Evolutionary conservation across 2,113 vertebrate genomes (phyloP), one percentile per base, ranked within the genome.

Genomic region (zebrafish (Danio rerio)): DNA sequence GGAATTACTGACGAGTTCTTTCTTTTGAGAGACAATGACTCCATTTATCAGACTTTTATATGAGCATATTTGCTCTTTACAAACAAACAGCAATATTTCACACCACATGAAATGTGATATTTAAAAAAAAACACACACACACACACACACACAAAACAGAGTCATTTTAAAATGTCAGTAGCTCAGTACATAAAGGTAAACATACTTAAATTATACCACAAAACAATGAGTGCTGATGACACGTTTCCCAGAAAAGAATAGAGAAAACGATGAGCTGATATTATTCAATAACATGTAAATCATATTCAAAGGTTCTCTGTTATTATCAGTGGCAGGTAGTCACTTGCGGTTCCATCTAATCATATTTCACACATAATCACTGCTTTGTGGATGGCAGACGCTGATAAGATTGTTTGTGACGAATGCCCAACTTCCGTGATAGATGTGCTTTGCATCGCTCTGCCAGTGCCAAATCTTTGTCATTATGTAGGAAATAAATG

Each of bases 401-500:
- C 13, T 66, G 76, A 78, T 76, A 62, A 50, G 59, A 63, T 78
- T 53, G 47, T 65, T 65, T 78, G 47, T 66, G 16, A 53, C 3
- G 7, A 78, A 65, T 53, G 59, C 15, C 2, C 3, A 53, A 42
- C 59, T 63, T 52, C 15, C 47, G 13, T 66, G 61, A 78, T 65
- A 52, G 47, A 78, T 65, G 21, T 65, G 61, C 9, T 42, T 12
- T 78, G 45, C 43, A 20, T 45, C 18, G 43, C 4, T 16, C 21
- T 77, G 58, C 16, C 55, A 47, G 43, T 18, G 5, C 59, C 58
- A 63, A 31, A 77, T 77, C 47, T 65, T 42, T 53, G 47, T 65
- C 61, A 78, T 52, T 66, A 78, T 78, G 42, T 58, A 11, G 61
- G 15, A 78, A 78, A 66, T 61, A 21, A 16, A 76, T 42, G n/a